Conservation (phyloP, 35 echinoderm and acorn worm species). For the Apostichopus parvimensis region DNA sequence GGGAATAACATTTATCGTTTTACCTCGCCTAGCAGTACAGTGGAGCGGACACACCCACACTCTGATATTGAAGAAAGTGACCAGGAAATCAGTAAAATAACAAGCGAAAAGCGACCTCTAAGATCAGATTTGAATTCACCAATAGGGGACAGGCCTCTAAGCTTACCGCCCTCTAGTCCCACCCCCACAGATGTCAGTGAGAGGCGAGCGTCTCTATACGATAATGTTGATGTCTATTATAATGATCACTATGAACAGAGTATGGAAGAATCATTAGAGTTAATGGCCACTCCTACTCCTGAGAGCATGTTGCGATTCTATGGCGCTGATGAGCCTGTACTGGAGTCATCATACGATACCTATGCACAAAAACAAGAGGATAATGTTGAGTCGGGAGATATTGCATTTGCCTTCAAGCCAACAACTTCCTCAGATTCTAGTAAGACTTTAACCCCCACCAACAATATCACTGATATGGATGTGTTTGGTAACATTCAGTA, state of each 20-base stretch:
- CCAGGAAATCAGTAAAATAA: conserved; percentile 29
- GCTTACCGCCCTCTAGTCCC: conserved; percentile 82
- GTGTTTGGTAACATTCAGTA: conserved; percentile 57
- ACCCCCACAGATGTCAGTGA: conserved; percentile 70
- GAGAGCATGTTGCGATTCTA: conserved; percentile 48
- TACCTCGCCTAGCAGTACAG: conserved; percentile 30
- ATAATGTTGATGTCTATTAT: conserved; percentile 92
- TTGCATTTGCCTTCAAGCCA: conserved; percentile 38
- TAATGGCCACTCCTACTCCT: conserved; percentile 66
- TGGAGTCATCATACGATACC: conserved; percentile 49
- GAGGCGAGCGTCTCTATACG: conserved; percentile 75
- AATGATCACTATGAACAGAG: conserved; percentile 89
- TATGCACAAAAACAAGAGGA: conserved; percentile 33
- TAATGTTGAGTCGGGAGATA: conserved; percentile 35
- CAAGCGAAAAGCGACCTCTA: conserved; percentile 45
- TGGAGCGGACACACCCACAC: conserved; percentile 43
- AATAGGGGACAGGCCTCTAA: conserved; percentile 67
- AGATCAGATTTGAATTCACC: conserved; percentile 70
- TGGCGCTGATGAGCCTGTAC: conserved; percentile 53
- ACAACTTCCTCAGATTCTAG: conserved; percentile 51
- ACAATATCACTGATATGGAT: conserved; percentile 26
- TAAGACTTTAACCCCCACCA: conserved; percentile 48
- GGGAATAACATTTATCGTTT: conserved; percentile 40
- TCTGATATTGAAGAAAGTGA: conserved; percentile 48
- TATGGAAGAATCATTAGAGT: conserved; percentile 91